Evolutionary conservation across 2,113 vertebrate genomes (phyloP).

Genomic region (Ceyx margarethae): DNA sequence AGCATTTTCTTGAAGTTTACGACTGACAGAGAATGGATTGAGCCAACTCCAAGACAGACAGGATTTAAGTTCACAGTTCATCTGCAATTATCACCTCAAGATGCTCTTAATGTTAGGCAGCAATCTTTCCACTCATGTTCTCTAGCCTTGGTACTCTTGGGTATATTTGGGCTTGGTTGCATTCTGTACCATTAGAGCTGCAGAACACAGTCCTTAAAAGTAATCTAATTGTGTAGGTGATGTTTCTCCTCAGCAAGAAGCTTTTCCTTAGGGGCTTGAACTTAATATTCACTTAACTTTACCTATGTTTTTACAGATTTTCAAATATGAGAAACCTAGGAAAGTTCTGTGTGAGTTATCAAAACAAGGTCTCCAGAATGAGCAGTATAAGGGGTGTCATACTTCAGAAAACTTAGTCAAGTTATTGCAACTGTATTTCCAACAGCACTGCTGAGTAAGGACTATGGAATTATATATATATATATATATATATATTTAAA

Average conservation of each 20-base stretch:
- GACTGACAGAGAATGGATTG: background rate
- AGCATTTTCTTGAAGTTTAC: background rate
- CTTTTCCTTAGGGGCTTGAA: background rate
- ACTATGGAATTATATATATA: too few relatives aligned
- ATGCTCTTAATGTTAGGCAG: background rate
- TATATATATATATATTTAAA: too few relatives aligned
- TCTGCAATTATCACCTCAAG: background rate
- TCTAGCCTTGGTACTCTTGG: background rate
- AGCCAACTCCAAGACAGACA: background rate
- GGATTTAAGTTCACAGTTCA: background rate
- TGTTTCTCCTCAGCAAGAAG: background rate
- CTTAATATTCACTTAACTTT: background rate
- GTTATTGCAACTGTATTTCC: background rate
- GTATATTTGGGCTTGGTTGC: background rate
- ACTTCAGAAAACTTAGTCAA: background rate
- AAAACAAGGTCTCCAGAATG: background rate
- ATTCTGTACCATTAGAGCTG: background rate
- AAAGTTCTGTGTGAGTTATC: background rate
- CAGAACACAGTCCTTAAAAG: background rate
- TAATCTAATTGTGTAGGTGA: background rate
- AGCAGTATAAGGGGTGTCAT: background rate
- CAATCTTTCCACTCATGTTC: background rate
- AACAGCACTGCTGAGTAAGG: too few relatives aligned
- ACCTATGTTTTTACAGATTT: background rate
- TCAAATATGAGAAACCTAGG: background rate